Evolutionary conservation across 1,140 invertebrate species (phyloP), one percentile per base, ranked within the genome.

Genomic region (Dinothrombium tinctorium): DNA sequence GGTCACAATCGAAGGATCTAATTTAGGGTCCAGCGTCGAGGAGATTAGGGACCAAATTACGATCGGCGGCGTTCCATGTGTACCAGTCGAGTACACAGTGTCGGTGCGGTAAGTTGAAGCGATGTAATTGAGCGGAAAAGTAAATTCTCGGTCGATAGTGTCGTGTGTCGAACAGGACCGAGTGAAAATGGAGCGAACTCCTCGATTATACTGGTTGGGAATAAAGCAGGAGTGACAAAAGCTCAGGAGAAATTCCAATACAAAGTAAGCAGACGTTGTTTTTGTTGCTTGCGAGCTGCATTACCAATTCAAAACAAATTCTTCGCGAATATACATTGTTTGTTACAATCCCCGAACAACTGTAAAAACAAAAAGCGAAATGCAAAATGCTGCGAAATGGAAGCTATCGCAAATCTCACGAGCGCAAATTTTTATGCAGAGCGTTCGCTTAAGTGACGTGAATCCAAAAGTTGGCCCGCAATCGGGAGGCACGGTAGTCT

Each of bases 1-100:
- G 24, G 72, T 98, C 0, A 92, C 84, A 6, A 94, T 98, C 42
- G 76, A 81, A 62, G 92, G 92, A 6, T 79, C 81, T 53, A 94
- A 98, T 64, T 67, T 98, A 20, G 90, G 90, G 0, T 67, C 89
- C 36, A 74, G 73, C 46, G 71, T 79, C 50, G 74, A 77, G 52
- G 89, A 96, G 59, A 82, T 96, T 0, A 64, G 68, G 28, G 82
- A 79, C 12, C 83, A 84, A 65, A 80, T 95, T 41, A 71, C 72
- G 6, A 89, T 95, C 51, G 87, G 82, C 1, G 73, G 79, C 47
- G 74, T 86, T 4, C 73, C 76, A 1, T 95, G 89, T 62, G 69
- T 69, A 41, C 68, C 92, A 17, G 72, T 82, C 1, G 73, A 80
- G 45, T 90, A 90, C 58, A 74, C 82, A 56, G 78, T 90, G 1